Evolutionary conservation across 2,888 invertebrate species (phyloP).

Genomic region (Dicyrtoma fusca): DNA sequence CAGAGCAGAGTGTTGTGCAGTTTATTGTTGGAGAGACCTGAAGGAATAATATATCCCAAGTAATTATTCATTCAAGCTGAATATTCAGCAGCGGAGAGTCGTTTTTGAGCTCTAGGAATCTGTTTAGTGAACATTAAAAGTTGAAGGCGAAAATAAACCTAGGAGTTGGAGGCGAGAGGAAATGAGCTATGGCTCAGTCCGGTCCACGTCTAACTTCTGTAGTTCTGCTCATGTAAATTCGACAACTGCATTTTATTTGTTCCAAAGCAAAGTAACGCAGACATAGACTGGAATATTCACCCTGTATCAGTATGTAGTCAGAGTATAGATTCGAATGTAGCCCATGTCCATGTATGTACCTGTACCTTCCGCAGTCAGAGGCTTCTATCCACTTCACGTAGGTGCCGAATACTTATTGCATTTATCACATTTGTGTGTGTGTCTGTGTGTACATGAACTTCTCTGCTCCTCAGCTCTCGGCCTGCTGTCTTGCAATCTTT

Average conservation of each 20-base stretch:
- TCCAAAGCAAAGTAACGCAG: not conserved
- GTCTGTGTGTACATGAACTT: slow-evolving; percentile 12
- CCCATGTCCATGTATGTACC: too few relatives aligned
- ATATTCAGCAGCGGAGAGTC: slow-evolving; percentile 46
- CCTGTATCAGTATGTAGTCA: not conserved
- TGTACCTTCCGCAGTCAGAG: too few relatives aligned
- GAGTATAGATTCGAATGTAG: not conserved
- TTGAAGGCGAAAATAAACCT: slow-evolving; percentile 40
- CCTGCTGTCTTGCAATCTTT: too few relatives aligned
- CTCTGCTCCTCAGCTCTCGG: too few relatives aligned
- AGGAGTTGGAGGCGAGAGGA: slow-evolving; percentile 28
- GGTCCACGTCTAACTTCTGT: slow-evolving; percentile 18
- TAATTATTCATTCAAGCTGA: slow-evolving; percentile 50
- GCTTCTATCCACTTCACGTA: too few relatives aligned
- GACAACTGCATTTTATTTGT: not conserved
- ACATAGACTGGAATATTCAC: not conserved
- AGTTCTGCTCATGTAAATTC: not conserved
- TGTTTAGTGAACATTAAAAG: slow-evolving; percentile 41
- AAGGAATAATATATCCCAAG: slow-evolving; percentile 41
- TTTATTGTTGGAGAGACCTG: slow-evolving; percentile 24
- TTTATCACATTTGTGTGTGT: slow-evolving; percentile 2
- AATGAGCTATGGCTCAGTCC: slow-evolving; percentile 28
- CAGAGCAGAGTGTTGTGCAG: slow-evolving; percentile 19
- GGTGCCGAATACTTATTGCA: not conserved
- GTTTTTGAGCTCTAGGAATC: slow-evolving; percentile 40